phyloP scores from a whole-genome alignment of 2,797 vertebrate genomes.

The Microctenopoma stevenorrisi region DNA sequence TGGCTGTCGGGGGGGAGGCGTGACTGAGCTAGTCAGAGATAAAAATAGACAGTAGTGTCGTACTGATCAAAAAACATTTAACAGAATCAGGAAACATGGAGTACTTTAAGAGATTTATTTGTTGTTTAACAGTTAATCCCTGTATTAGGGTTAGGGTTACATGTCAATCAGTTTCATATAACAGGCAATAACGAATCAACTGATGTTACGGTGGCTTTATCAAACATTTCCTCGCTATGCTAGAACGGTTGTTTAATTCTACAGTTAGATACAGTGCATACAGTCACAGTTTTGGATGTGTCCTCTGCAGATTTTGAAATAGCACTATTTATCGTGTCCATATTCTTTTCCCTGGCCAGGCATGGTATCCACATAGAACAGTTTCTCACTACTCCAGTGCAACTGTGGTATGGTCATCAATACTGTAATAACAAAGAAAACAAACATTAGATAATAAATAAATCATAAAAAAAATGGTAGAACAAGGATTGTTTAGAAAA shows the following conservation, averaged over 20 bases:
- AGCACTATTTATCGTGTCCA: constrained; percentile 23
- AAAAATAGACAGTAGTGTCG: not conserved
- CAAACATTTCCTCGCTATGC: not conserved
- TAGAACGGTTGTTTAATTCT: not conserved
- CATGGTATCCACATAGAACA: not conserved
- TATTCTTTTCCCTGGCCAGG: constrained; percentile 2
- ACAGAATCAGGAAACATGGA: not conserved
- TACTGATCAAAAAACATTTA: not conserved
- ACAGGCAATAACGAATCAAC: not conserved
- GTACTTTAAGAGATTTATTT: not conserved
- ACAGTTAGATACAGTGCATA: not conserved
- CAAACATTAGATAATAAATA: not conserved
- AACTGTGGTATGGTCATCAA: constrained; percentile 32
- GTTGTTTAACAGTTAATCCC: too few species aligned
- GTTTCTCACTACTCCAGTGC: constrained; percentile 1
- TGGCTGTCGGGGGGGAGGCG: too few species aligned
- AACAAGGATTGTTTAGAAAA: not conserved
- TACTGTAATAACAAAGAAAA: constrained; percentile 30
- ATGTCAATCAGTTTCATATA: not conserved
- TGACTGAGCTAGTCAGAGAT: not conserved
- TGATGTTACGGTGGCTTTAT: not conserved
- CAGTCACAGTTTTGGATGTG: not conserved
- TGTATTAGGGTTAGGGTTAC: too few species aligned
- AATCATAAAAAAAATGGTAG: not conserved
- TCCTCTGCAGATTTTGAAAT: constrained; percentile 23